A percentile compares a stretch with the other conserved stretches of the same genome.
Conservation (phyloP, 2,113 vertebrate species). For the Athene noctua region DNA sequence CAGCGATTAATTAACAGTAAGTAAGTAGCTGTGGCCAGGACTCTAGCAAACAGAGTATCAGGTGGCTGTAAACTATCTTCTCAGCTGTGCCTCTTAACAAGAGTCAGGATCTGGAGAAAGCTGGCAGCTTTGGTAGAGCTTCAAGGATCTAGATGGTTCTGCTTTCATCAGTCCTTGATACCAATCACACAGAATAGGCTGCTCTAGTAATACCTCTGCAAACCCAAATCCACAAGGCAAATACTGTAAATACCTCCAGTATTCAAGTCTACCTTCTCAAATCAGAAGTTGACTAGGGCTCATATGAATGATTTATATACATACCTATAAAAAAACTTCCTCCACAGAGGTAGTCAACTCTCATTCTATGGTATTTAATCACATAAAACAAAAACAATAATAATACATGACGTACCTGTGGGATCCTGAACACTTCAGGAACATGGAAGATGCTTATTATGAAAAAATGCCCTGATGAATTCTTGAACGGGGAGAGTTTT, state of each 20-base stretch:
- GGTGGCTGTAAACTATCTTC: conserved; percentile 22
- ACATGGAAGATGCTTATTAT: neutral
- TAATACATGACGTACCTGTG: neutral
- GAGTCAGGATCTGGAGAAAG: neutral
- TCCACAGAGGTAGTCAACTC: neutral
- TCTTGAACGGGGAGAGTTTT: neutral
- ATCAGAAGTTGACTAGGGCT: neutral
- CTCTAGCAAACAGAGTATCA: neutral
- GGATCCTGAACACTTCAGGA: neutral
- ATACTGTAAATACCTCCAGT: neutral
- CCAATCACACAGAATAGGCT: neutral
- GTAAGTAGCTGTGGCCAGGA: neutral
- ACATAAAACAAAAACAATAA: neutral
- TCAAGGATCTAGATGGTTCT: neutral
- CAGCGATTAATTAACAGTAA: conserved; percentile 28
- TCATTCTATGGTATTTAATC: neutral
- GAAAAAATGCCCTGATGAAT: neutral
- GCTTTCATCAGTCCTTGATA: neutral
- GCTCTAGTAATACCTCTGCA: neutral
- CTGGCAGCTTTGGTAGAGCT: neutral
- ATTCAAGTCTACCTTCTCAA: neutral
- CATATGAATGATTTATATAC: neutral
- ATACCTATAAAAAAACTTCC: neutral
- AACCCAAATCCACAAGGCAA: neutral
- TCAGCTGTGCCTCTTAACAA: neutral